Conservation (phyloP, 2,888 invertebrate species). For the Nomada lathburiana region DNA sequence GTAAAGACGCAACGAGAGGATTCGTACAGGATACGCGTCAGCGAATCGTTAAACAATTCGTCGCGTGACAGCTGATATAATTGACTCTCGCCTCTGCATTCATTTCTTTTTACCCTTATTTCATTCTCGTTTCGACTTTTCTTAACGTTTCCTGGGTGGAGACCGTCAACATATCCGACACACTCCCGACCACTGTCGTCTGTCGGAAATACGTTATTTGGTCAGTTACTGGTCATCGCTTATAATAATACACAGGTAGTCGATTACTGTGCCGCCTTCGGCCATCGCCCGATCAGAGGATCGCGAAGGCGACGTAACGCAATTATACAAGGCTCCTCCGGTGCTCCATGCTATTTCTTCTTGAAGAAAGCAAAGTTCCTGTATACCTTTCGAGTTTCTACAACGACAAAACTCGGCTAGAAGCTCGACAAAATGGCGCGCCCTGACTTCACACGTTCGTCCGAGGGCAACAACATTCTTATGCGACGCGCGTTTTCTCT, state of each 20-base stretch:
- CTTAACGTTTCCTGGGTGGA: conserved; percentile 33
- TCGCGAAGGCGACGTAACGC: conserved; percentile 28
- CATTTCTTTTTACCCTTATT: background rate
- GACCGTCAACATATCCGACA: conserved; percentile 56
- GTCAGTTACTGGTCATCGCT: conserved; percentile 64
- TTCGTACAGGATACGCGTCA: background rate
- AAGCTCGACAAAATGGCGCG: background rate
- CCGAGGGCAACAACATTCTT: background rate
- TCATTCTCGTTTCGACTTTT: conserved; percentile 40
- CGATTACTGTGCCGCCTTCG: conserved; percentile 22
- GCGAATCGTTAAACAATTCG: conserved; percentile 30
- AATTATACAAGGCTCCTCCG: conserved; percentile 53
- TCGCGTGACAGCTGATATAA: conserved; percentile 50
- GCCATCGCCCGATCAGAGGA: background rate
- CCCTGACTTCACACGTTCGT: background rate
- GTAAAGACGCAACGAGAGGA: conserved; percentile 53
- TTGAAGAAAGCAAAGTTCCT: background rate
- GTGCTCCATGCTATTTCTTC: conserved; percentile 43
- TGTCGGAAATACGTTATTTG: conserved; percentile 52
- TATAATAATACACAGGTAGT: conserved; percentile 43
- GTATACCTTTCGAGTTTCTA: background rate
- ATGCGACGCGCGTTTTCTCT: background rate
- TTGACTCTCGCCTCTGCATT: conserved; percentile 52
- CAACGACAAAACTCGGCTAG: background rate
- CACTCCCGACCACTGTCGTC: conserved; percentile 34